Conservation (phyloP, 2,888 invertebrate species). For the Brachyptera putata region DNA sequence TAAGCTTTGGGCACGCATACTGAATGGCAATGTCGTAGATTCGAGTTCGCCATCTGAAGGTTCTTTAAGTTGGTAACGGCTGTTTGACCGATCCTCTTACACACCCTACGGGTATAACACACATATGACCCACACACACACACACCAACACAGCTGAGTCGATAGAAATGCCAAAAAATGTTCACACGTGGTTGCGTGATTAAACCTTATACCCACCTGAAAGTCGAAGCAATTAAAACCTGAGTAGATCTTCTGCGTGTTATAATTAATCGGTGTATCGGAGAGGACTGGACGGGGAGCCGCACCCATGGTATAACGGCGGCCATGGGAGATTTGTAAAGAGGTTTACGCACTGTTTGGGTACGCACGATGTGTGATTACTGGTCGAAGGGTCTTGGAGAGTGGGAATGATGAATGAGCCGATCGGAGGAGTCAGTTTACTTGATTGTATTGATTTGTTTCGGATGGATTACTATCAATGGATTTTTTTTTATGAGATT, state of each 20-base stretch:
- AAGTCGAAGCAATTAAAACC: background rate
- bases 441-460: no score
- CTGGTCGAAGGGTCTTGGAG: no score
- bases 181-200: background rate
- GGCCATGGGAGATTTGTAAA: no score
- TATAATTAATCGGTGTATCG: background rate
- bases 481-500: no score
- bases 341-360: no score
- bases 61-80: background rate
- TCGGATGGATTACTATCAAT: no score
- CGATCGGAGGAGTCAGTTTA: no score
- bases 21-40: background rate
- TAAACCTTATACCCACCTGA: background rate
- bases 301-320: background rate
- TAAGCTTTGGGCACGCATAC: background rate
- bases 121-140: no score
- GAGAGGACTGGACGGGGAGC: background rate
- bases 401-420: no score
- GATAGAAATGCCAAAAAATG: slow-evolving; percentile 1
- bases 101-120: background rate
- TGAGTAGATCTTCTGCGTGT: background rate
- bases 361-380: no score
- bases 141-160: background rate
- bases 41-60: background rate
- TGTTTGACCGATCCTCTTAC: background rate